phyloP scores from a whole-genome alignment of 2,113 vertebrate genomes.

The Heterocephalus glaber region DNA sequence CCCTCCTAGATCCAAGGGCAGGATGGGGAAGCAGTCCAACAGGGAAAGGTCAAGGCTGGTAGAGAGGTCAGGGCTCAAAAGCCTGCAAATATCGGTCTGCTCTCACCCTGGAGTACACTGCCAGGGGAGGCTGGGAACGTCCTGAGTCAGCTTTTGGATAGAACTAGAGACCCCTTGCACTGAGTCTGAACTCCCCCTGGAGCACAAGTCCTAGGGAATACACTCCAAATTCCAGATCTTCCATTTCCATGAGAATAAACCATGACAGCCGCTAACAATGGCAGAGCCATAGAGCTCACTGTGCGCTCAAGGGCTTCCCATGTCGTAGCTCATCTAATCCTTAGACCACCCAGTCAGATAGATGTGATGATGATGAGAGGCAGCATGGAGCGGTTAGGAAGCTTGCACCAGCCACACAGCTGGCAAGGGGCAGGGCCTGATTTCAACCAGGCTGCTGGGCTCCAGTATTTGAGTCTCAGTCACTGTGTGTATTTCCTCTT shows the following conservation, averaged over 20 bases:
- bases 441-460: background rate
- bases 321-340: rapidly evolving
- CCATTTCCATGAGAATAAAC: rapidly evolving
- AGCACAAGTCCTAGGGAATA: background rate
- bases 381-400: background rate
- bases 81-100: background rate
- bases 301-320: rapidly evolving
- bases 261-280: rapidly evolving
- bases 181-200: background rate
- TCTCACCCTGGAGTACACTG: rapidly evolving
- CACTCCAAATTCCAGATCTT: background rate
- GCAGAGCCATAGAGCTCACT: too few species aligned
- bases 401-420: background rate
- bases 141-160: background rate
- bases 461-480: rapidly evolving
- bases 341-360: rapidly evolving
- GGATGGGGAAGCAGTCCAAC: background rate
- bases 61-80: background rate
- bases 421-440: too few species aligned
- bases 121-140: background rate
- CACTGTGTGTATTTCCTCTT: rapidly evolving
- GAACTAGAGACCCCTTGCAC: background rate
- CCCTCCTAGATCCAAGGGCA: background rate
- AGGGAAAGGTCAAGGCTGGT: rapidly evolving
- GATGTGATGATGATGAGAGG: background rate